Conservation (phyloP, 2,888 invertebrate genomes). For the Falcaria lacertinaria region DNA sequence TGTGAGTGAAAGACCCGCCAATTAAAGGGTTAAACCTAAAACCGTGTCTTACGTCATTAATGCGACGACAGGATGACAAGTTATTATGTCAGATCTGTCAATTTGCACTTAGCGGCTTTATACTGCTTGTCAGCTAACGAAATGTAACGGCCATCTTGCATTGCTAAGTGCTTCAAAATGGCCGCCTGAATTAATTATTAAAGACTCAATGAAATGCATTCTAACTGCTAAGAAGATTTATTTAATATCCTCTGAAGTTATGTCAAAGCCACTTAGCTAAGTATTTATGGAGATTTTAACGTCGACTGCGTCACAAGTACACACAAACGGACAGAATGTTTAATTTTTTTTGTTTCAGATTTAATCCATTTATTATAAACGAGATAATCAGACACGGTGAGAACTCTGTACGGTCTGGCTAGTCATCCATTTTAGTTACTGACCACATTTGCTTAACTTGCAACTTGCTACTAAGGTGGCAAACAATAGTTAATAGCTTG, state of each 20-base stretch:
- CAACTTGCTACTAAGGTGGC: no score
- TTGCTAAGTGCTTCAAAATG: conserved; percentile 31
- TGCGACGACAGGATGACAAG: conserved; percentile 45
- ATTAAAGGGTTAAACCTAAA: no score
- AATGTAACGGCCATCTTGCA: conserved; percentile 51
- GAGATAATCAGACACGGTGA: no score
- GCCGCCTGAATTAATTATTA: conserved; percentile 9
- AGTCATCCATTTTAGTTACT: no score
- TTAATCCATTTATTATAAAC: no score
- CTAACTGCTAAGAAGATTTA: conserved; percentile 1
- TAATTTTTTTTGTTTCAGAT: no score
- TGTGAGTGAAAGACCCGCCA: no score
- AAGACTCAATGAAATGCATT: neutral
- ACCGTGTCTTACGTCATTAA: conserved; percentile 25
- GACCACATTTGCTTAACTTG: no score
- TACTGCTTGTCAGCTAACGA: conserved; percentile 44
- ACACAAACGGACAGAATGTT: no score
- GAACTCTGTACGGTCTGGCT: no score
- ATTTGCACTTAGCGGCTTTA: conserved; percentile 49
- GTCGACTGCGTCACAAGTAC: neutral
- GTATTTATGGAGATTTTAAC: neutral
- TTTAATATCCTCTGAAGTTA: neutral
- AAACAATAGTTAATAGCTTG: no score
- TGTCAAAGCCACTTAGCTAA: neutral
- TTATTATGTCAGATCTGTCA: conserved; percentile 36